Evolutionary conservation across 2,113 vertebrate genomes (phyloP).

Genomic region (Aegypius monachus): DNA sequence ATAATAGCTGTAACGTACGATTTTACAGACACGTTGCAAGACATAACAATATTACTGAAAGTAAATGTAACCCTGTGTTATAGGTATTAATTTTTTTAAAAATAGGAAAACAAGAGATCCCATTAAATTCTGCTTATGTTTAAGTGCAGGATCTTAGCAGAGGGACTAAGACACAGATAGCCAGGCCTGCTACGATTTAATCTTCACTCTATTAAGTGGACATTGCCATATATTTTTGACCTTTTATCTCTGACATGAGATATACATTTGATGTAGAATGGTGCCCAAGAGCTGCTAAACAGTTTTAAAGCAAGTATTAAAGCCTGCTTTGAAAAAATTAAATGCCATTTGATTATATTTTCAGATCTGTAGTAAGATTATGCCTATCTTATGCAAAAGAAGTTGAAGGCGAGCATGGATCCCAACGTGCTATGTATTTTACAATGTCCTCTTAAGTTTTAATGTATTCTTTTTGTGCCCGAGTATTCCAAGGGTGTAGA

Average conservation of each 20-base stretch:
- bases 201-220: background rate
- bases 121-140: background rate
- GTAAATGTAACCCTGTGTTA: background rate
- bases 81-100: background rate
- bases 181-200: background rate
- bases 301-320: slow-evolving; percentile 3
- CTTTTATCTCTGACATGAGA: background rate
- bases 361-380: background rate
- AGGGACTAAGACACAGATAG: background rate
- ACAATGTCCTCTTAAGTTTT: background rate
- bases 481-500: background rate
- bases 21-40: background rate
- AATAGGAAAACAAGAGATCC: background rate
- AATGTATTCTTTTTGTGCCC: background rate
- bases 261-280: background rate
- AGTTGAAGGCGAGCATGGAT: background rate
- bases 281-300: background rate
- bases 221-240: background rate
- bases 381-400: background rate
- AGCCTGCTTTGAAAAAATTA: background rate
- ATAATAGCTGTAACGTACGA: background rate
- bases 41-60: background rate
- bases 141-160: background rate
- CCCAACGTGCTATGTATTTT: background rate
- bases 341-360: background rate